Conservation (phyloP, 2,888 invertebrate species). For the Ceriagrion tenellum region DNA sequence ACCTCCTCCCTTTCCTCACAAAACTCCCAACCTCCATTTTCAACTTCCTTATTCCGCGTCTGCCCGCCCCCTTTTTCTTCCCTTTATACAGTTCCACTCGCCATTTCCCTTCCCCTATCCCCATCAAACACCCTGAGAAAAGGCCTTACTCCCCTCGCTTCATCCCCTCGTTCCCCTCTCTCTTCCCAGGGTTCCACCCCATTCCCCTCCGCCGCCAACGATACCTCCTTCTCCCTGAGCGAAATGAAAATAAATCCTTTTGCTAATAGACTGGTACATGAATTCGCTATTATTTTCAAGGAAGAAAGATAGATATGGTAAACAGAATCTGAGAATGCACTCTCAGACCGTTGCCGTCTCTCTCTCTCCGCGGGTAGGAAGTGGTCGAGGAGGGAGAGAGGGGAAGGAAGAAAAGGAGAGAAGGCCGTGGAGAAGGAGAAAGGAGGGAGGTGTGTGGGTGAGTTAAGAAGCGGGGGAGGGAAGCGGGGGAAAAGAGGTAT, state of each 20-base stretch:
- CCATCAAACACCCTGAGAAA: slow-evolving; percentile 40
- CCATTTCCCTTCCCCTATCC: not conserved
- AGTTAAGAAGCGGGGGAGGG: slow-evolving; percentile 73
- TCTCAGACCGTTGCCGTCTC: slow-evolving; percentile 72
- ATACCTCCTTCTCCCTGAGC: slow-evolving; percentile 72
- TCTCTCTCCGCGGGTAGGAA: slow-evolving; percentile 49
- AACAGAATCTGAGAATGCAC: slow-evolving; percentile 79
- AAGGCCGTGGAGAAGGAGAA: slow-evolving; percentile 74
- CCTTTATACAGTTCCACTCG: not conserved
- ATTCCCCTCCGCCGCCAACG: not conserved
- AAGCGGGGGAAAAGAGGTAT: not conserved
- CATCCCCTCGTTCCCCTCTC: not conserved
- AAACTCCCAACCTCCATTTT: slow-evolving; percentile 74
- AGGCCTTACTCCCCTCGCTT: not conserved
- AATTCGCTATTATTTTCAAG: slow-evolving; percentile 81
- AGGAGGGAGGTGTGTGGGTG: slow-evolving; percentile 72
- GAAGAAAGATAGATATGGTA: slow-evolving; percentile 79
- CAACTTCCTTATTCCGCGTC: slow-evolving; percentile 46
- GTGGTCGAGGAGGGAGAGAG: not conserved
- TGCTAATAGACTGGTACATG: slow-evolving; percentile 81
- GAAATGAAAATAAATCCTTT: slow-evolving; percentile 81
- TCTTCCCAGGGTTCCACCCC: slow-evolving; percentile 69
- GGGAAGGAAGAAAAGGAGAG: not conserved
- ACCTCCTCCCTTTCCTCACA: slow-evolving; percentile 18
- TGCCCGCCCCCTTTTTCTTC: slow-evolving; percentile 33